Conservation (phyloP, 2,797 vertebrate genomes). For the Dicrostonyx torquatus region DNA sequence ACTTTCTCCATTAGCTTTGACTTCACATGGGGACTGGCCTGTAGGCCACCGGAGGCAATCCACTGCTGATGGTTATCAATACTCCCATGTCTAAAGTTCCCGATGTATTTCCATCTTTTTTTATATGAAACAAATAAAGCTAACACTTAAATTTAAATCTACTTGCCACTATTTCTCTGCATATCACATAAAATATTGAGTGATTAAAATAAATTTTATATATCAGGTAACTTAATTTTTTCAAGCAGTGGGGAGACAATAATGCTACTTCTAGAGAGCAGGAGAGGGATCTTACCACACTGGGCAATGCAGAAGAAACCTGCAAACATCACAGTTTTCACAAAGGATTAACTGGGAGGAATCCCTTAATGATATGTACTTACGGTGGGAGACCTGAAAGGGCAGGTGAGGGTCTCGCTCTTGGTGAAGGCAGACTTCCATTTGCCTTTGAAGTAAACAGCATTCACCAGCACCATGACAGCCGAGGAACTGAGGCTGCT, state of each 20-base stretch:
- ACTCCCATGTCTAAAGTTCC: neutral
- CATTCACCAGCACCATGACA: constrained; percentile 92
- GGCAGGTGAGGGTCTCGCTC: constrained; percentile 79
- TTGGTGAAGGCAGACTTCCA: constrained; percentile 89
- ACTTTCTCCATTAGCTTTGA: neutral
- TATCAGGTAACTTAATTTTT: neutral
- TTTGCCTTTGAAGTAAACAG: constrained; percentile 95
- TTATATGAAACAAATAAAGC: neutral
- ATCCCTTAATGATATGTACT: neutral
- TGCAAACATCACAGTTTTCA: neutral
- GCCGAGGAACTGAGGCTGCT: constrained; percentile 85
- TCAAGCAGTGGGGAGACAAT: neutral
- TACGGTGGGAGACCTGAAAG: constrained; percentile 71
- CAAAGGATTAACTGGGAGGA: neutral
- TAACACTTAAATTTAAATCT: neutral
- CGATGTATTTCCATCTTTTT: neutral
- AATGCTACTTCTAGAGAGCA: neutral
- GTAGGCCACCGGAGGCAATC: accelerated
- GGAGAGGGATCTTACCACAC: too few relatives aligned
- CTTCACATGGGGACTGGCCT: neutral
- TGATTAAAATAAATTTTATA: neutral
- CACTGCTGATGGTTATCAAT: neutral
- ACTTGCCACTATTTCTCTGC: neutral
- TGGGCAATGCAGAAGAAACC: neutral
- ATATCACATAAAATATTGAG: neutral